Conservation (phyloP, 2,113 vertebrate genomes). For the Plectropomus leopardus region DNA sequence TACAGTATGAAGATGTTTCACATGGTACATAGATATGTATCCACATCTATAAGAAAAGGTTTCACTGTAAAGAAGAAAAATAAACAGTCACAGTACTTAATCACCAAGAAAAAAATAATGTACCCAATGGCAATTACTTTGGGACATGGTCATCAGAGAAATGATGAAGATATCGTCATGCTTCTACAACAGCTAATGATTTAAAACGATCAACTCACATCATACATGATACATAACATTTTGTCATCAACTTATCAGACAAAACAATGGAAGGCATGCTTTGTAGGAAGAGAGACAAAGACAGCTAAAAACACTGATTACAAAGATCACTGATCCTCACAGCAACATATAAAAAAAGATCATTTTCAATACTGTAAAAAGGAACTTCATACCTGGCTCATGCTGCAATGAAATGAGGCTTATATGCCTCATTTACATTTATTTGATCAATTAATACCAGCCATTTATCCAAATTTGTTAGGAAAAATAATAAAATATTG, state of each 20-base stretch:
- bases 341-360: constrained; percentile 21
- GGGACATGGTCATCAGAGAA: not conserved
- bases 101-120: constrained; percentile 16
- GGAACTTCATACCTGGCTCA: constrained; percentile 9
- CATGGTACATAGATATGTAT: constrained; percentile 7
- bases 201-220: constrained; percentile 23
- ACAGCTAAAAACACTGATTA: constrained; percentile 3
- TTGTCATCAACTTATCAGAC: not conserved
- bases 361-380: not conserved
- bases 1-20: constrained; percentile 18
- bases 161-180: constrained; percentile 9
- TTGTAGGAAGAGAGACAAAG: not conserved
- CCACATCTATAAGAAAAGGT: not conserved
- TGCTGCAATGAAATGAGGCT: not conserved
- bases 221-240: not conserved
- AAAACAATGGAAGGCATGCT: constrained; percentile 33
- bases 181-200: constrained; percentile 1
- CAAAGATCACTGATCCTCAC: constrained; percentile 35
- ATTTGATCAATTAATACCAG: not conserved
- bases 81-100: constrained; percentile 20
- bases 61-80: constrained; percentile 11
- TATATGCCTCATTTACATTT: not conserved
- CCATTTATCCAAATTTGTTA: not conserved
- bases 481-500: not conserved
- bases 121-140: not conserved